A percentile compares a stretch with the other conserved stretches of the same genome.
phyloP scores from a whole-genome alignment of 2,113 vertebrate genomes.

The Eubucco bourcierii region DNA sequence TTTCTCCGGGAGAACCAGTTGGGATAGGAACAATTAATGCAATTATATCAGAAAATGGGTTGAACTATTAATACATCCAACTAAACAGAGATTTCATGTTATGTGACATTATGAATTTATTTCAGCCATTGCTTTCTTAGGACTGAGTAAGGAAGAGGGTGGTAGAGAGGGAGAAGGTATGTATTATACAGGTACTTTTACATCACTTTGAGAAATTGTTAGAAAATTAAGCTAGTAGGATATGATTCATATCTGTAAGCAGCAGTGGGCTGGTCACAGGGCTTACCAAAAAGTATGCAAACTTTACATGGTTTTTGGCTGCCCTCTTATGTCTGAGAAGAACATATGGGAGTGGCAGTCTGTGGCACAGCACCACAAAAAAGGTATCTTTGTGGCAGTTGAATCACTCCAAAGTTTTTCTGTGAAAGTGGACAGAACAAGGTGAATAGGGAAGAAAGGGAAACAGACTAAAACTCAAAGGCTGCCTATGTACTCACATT shows the following conservation, averaged over 20 bases:
- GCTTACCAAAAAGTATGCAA: not conserved
- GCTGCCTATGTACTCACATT: not conserved
- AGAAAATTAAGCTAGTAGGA: slow-evolving; percentile 10
- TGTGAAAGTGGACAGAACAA: not conserved
- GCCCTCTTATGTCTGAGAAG: fast-evolving
- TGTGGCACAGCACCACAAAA: not conserved
- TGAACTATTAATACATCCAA: slow-evolving; percentile 41
- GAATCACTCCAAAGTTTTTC: not conserved
- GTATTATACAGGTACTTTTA: slow-evolving; percentile 12
- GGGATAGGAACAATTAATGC: slow-evolving; percentile 44
- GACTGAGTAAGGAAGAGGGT: not conserved
- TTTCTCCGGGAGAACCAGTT: slow-evolving; percentile 56
- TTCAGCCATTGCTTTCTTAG: not conserved
- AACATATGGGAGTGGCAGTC: not conserved
- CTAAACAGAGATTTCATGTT: slow-evolving; percentile 32
- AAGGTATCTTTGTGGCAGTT: not conserved
- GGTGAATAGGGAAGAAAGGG: not conserved
- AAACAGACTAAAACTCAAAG: not conserved
- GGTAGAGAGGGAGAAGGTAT: not conserved
- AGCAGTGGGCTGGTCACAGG: not conserved
- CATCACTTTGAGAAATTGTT: slow-evolving; percentile 2
- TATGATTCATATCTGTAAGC: slow-evolving; percentile 19
- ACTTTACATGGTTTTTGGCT: not conserved
- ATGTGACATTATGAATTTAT: not conserved
- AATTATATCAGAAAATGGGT: slow-evolving; percentile 44